These are phyloP conservation scores for Thrips palmi DNA, from an alignment of 1,140 invertebrate genomes.

Conservation along the genomic window DNA sequence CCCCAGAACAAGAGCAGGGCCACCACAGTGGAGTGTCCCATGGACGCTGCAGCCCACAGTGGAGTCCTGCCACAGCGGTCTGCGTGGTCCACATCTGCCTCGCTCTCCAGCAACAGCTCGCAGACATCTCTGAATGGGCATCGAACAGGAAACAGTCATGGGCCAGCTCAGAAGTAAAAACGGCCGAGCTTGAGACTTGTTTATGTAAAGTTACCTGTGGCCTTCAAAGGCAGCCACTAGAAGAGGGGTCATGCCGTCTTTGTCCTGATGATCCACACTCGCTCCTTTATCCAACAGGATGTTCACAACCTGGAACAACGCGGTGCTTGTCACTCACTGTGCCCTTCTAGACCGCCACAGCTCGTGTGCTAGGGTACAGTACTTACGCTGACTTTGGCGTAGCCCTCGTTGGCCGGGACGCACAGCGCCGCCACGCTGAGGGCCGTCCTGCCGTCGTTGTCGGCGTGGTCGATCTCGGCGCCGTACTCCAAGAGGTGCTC, in stretches of 20 bases:
- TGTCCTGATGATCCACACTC: conserved; percentile 71
- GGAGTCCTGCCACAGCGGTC: conserved; percentile 62
- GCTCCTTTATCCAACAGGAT: conserved; percentile 71
- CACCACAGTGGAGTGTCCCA: conserved; percentile 67
- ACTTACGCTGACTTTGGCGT: conserved; percentile 33
- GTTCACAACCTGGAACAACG: conserved; percentile 34
- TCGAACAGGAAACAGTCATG: conserved; percentile 1
- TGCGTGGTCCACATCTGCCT: conserved; percentile 69
- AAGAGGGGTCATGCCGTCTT: conserved; percentile 82
- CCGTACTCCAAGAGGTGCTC: conserved; percentile 64
- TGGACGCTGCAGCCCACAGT: conserved; percentile 66
- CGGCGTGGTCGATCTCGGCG: conserved; percentile 70
- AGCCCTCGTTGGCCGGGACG: conserved; percentile 64
- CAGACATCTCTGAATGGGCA: conserved; percentile 55
- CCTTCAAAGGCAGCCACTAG: conserved; percentile 90
- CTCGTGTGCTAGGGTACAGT: background rate
- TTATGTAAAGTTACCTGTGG: conserved; percentile 43
- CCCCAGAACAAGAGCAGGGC: conserved; percentile 71
- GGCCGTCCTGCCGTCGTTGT: conserved; percentile 82
- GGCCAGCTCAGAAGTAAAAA: conserved; percentile 1
- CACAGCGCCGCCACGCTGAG: conserved; percentile 81
- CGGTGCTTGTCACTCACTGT: background rate
- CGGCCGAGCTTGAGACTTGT: too few species aligned
- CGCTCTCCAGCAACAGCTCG: conserved; percentile 64
- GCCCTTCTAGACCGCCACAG: background rate